Base-by-base conservation (phyloP, 2,113 vertebrate genomes). In the Thamnaconus septentrionalis region DNA sequence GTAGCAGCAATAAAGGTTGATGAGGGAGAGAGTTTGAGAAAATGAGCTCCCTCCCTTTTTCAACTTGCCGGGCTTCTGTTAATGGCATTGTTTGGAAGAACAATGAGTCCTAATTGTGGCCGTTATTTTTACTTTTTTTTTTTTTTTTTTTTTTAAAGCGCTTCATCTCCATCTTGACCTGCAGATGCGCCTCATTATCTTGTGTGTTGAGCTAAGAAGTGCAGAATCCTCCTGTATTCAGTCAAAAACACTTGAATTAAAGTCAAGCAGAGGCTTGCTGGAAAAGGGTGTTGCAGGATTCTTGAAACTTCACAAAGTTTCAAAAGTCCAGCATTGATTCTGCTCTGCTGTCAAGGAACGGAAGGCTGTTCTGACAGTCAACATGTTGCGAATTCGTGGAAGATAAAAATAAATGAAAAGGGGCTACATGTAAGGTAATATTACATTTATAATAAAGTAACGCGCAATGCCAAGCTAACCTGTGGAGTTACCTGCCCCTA, bases 1-100 rank as follows among this genome's bases (percentile, higher is more conserved):
- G 11, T 44, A 5, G 2, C 3, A 49, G 61, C 47, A 54, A 4
- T 59, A 56, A 65, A 47, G 5, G 44, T 69, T 52, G 6, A 41
- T 3, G 9, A 61, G 65, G 41, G 41, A 5, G 12, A 52, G 50
- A 6, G 7, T 7, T 5, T 4, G 52, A 68, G 75, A 9, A 7
- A 43, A 66, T 41, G 18, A 58, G 48, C 12, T 39, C 43, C 45
- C 18, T 48, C 47, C 7, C 46, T 56, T 57, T 56, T 70, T 53
- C 46, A 3, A 9, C 10, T 45, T 45, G 44, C 44, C 7, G 5
- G 44, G 57, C 48, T 58, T 3, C 18, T 54, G 44, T 7, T 51
- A 53, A 44, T 8, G 7, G 3, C 7, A 40, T 51, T 12, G 12
- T 49, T 50, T 59, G 50, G 2, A 44, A 3, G 6, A 53, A 47